Conservation (phyloP, 1,140 invertebrate species). For the Nautilus pompilius region DNA sequence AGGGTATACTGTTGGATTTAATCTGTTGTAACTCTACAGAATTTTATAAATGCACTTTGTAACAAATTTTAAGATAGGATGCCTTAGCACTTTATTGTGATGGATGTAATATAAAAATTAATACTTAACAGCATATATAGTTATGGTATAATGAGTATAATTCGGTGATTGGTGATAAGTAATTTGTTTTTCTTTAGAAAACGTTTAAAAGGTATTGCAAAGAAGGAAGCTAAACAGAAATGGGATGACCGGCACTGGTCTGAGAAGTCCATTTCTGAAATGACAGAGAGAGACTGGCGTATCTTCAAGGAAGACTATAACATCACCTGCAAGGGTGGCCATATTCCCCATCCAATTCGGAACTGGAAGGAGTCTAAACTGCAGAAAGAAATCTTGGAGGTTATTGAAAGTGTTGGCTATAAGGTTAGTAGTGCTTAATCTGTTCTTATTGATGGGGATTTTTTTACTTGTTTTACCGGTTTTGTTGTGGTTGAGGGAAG, state of each 20-base stretch:
- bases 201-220: constrained; percentile 88
- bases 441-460: constrained; percentile 31
- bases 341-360: constrained; percentile 93
- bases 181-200: constrained; percentile 59
- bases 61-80: no score
- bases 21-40: no score
- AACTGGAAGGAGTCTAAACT: constrained; percentile 94
- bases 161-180: no score
- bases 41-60: no score
- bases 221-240: constrained; percentile 96
- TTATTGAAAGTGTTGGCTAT: constrained; percentile 94
- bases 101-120: no score
- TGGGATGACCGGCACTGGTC: constrained; percentile 99
- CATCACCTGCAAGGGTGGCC: constrained; percentile 96
- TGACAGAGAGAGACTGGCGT: constrained; percentile 99
- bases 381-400: constrained; percentile 86
- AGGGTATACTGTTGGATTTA: no score
- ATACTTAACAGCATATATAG: no score
- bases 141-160: no score
- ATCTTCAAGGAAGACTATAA: constrained; percentile 99
- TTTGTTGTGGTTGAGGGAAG: not conserved
- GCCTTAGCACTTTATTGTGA: no score
- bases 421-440: constrained; percentile 57
- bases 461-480: not conserved
- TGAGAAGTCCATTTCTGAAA: constrained; percentile 89